Conservation (phyloP, 2,888 invertebrate genomes). For the Apodemia zela region DNA sequence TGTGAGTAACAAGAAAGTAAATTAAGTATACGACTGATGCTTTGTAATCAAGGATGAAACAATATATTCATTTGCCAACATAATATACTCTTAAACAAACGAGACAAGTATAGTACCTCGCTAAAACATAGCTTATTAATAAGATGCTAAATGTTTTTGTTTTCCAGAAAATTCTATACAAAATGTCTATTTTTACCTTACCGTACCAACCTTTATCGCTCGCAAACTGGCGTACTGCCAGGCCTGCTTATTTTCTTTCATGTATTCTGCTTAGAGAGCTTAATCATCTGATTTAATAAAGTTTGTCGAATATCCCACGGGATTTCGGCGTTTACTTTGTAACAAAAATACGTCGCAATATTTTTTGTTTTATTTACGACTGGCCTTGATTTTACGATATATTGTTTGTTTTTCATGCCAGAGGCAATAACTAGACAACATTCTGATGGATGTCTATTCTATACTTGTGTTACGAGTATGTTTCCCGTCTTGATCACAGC, state of each 20-base stretch:
- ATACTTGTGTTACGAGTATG: not conserved
- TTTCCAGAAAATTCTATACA: slow-evolving; percentile 20
- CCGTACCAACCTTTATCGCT: slow-evolving; percentile 28
- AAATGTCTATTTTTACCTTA: slow-evolving; percentile 30
- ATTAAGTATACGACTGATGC: no score
- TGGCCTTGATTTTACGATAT: slow-evolving; percentile 6
- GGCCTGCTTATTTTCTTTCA: slow-evolving; percentile 29
- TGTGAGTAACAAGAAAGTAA: no score
- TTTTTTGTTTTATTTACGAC: slow-evolving; percentile 21
- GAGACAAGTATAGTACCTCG: not conserved
- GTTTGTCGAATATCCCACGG: slow-evolving; percentile 21
- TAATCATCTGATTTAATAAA: slow-evolving; percentile 33
- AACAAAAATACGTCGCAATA: slow-evolving; percentile 15
- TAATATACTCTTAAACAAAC: not conserved
- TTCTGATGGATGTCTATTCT: not conserved
- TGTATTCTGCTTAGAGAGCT: slow-evolving; percentile 31
- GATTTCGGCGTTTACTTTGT: slow-evolving; percentile 18
- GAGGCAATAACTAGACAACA: not conserved
- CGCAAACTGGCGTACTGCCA: slow-evolving; percentile 31
- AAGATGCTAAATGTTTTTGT: slow-evolving; percentile 12
- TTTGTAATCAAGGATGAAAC: no score
- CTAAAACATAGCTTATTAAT: not conserved
- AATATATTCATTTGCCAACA: no score
- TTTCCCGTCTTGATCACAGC: no score
- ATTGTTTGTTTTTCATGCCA: slow-evolving; percentile 2